Percentiles rank a stretch among this genome's conserved stretches.
Conservation (phyloP, 2,888 invertebrate species). For the Dicycla oo region DNA sequence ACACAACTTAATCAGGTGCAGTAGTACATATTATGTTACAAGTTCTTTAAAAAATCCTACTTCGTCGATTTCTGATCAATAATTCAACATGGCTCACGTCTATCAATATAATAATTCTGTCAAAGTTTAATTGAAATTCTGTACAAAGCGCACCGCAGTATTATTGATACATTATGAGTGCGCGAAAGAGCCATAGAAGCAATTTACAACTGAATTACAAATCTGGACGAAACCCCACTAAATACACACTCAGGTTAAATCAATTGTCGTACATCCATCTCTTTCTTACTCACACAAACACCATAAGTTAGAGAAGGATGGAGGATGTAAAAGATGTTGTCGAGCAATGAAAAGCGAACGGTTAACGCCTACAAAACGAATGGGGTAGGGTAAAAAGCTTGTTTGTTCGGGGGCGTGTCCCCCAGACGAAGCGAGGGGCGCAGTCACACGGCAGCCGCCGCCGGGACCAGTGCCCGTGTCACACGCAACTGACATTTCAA, state of each 20-base stretch:
- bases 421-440: conserved; percentile 66
- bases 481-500: conserved; percentile 77
- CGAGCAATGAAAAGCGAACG: conserved; percentile 75
- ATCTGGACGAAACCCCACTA: conserved; percentile 85
- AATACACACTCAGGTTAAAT: conserved; percentile 88
- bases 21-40: conserved; percentile 64
- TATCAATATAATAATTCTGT: conserved; percentile 90
- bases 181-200: conserved; percentile 86
- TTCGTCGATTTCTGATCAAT: conserved; percentile 74
- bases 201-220: conserved; percentile 90
- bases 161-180: conserved; percentile 89
- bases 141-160: conserved; percentile 80
- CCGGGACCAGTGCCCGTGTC: conserved; percentile 79
- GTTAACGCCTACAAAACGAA: conserved; percentile 83
- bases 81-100: conserved; percentile 84
- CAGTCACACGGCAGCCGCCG: conserved; percentile 85
- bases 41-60: conserved; percentile 63
- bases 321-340: conserved; percentile 69
- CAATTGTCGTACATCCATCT: conserved; percentile 79
- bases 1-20: conserved; percentile 67
- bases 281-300: conserved; percentile 54
- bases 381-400: conserved; percentile 85
- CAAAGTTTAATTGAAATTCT: conserved; percentile 89
- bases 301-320: conserved; percentile 67
- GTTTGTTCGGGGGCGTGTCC: conserved; percentile 87